These are phyloP conservation scores for Heliconius hortense DNA, from an alignment of 2,888 invertebrate genomes.

Conservation along the genomic window DNA sequence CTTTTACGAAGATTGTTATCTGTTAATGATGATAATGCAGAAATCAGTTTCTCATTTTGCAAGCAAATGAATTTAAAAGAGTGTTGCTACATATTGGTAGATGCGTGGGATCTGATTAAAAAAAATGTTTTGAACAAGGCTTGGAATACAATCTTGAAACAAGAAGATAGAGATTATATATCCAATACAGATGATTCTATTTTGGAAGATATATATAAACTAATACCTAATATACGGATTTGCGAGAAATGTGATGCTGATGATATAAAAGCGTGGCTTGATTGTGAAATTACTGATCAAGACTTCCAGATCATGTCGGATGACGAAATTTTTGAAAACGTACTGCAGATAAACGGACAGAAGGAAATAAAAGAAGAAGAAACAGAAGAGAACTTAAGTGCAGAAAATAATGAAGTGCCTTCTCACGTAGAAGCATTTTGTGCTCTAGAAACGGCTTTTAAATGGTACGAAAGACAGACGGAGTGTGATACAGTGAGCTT, in stretches of 20 bases:
- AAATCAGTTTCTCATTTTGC: conserved; percentile 34
- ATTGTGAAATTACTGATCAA: conserved; percentile 8
- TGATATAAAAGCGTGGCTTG: conserved; percentile 10
- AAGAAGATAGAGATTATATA: conserved; percentile 35
- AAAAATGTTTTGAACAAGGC: conserved; percentile 37
- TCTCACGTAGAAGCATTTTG: conserved; percentile 43
- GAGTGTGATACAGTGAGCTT: conserved; percentile 42
- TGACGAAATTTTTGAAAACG: neutral
- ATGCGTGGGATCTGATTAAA: conserved; percentile 40
- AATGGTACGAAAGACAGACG: conserved; percentile 43
- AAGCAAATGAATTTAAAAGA: conserved; percentile 43
- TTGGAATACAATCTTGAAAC: conserved; percentile 39
- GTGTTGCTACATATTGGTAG: conserved; percentile 42
- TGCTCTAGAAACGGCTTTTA: conserved; percentile 43
- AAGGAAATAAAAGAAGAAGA: conserved; percentile 2
- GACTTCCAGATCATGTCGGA: neutral
- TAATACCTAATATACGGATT: conserved; percentile 25
- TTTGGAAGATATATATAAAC: conserved; percentile 40
- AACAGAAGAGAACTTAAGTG: conserved; percentile 38
- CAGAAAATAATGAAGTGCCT: conserved; percentile 39
- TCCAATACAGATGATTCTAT: conserved; percentile 39
- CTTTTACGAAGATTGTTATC: conserved; percentile 41
- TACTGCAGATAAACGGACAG: neutral
- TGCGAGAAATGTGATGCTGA: conserved; percentile 4
- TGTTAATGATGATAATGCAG: conserved; percentile 38